Percentiles rank a stretch among this genome's conserved stretches.
phyloP scores from a whole-genome alignment of 35 echinoderm and acorn worm species.

The Lytechinus pictus region DNA sequence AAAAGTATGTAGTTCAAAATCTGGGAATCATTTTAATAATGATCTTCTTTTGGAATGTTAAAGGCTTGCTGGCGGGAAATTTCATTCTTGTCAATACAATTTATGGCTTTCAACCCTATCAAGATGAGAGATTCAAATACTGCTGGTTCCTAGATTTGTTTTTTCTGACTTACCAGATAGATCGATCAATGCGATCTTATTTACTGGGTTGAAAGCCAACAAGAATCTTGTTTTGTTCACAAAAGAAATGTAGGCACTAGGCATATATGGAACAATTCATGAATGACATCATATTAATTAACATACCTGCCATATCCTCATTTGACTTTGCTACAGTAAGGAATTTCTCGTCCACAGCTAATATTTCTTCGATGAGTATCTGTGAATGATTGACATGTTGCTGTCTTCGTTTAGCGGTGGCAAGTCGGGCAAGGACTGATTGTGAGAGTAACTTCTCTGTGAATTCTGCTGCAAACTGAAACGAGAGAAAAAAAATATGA shows the following conservation, averaged over 20 bases:
- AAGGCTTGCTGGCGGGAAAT: too few species aligned
- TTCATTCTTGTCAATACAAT: too few species aligned
- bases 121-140: too few species aligned
- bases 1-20: neutral
- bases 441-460: constrained; percentile 78
- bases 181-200: too few species aligned
- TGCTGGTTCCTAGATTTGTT: too few species aligned
- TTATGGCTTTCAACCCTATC: too few species aligned
- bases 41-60: too few species aligned
- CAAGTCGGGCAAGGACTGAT: constrained; percentile 74
- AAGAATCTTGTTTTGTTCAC: neutral
- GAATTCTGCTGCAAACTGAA: constrained; percentile 91
- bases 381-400: constrained; percentile 66
- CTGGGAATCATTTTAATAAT: neutral
- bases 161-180: too few species aligned
- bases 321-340: constrained; percentile 78
- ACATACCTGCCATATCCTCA: constrained; percentile 86
- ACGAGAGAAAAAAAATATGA: neutral
- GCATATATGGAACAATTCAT: too few species aligned
- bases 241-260: too few species aligned
- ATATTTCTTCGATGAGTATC: constrained; percentile 89
- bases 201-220: too few species aligned
- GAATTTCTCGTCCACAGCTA: constrained; percentile 78
- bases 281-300: too few species aligned
- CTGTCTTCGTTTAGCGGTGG: constrained; percentile 29